phyloP scores from a whole-genome alignment of 2,113 vertebrate species.

The Bettongia penicillata region DNA sequence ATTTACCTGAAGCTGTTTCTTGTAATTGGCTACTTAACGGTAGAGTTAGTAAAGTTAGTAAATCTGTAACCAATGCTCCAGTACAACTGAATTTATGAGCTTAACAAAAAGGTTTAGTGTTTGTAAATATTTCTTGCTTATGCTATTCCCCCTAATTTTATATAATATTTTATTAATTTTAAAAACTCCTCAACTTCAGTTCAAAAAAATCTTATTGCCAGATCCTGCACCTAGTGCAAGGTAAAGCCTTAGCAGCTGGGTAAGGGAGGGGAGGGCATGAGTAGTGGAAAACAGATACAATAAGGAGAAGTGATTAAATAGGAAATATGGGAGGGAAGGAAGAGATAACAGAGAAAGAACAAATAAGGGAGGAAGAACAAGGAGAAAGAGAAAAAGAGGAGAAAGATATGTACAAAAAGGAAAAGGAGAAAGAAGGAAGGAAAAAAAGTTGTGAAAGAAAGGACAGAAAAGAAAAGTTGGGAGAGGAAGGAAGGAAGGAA shows the following conservation, averaged over 20 bases:
- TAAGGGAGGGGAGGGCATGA: not conserved
- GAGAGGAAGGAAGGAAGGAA: too few species aligned
- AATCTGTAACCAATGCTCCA: not conserved
- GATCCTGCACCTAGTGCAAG: not conserved
- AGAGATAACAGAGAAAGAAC: not conserved
- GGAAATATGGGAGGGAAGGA: not conserved
- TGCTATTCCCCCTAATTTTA: not conserved
- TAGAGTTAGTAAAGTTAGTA: not conserved
- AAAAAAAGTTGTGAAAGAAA: not conserved
- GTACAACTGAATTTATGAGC: not conserved
- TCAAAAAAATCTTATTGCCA: not conserved
- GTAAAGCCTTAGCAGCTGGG: not conserved
- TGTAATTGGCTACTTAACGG: not conserved
- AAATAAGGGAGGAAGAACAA: not conserved
- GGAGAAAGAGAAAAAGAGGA: too few species aligned
- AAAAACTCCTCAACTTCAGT: not conserved
- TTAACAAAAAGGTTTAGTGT: not conserved
- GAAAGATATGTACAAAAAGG: too few species aligned
- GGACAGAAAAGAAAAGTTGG: too few species aligned
- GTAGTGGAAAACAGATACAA: not conserved
- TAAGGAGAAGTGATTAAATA: not conserved
- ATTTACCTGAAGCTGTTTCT: not conserved
- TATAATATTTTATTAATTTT: not conserved
- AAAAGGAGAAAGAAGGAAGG: not conserved
- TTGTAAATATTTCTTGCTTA: not conserved